Percentiles rank a stretch among this genome's conserved stretches.
Evolutionary conservation across 2,797 vertebrate genomes (phyloP).

Genomic region (Pseudocheirus occidentalis): DNA sequence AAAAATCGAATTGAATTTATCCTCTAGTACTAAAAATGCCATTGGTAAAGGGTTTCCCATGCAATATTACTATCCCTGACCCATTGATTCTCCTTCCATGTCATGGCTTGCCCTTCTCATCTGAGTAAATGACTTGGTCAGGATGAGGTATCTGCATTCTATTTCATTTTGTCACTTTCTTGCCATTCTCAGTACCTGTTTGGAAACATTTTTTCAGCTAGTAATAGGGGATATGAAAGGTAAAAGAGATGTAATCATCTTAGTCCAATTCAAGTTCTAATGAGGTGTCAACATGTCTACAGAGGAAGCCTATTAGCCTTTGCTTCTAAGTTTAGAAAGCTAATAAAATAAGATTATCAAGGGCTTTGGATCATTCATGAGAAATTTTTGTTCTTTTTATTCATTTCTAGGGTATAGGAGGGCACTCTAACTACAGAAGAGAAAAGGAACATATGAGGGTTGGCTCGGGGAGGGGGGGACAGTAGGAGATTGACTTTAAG

Average conservation of each 20-base stretch:
- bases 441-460: background rate
- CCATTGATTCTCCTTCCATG: background rate
- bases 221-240: background rate
- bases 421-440: background rate
- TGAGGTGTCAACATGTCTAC: conserved; percentile 19
- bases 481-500: background rate
- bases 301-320: conserved; percentile 10
- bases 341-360: conserved; percentile 15
- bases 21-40: background rate
- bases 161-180: background rate
- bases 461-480: background rate
- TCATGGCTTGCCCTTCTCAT: background rate
- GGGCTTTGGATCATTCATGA: conserved; percentile 14
- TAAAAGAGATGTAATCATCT: conserved; percentile 16
- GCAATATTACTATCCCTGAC: background rate
- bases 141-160: background rate
- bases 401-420: background rate
- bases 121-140: background rate
- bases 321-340: conserved; percentile 10
- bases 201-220: conserved; percentile 20
- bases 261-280: conserved; percentile 3
- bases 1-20: background rate
- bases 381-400: background rate
- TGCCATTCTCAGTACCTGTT: conserved; percentile 18
- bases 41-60: background rate